Base-by-base conservation (phyloP, 2,888 invertebrate species). In the Pandemis cinnamomeana region DNA sequence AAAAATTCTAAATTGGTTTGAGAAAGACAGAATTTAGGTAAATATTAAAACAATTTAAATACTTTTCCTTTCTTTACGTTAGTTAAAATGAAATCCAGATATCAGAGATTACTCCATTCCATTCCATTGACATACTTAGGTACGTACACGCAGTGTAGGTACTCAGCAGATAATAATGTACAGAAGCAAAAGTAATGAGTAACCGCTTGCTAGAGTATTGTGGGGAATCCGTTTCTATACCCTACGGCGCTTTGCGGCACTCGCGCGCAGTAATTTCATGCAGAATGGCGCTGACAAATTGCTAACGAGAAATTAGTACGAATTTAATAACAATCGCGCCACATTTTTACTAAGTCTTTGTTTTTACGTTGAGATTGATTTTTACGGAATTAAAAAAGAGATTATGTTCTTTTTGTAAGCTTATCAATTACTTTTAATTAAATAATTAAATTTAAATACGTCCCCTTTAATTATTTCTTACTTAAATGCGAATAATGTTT, bases 141-240 rank as follows among this genome's bases (percentile, higher is more conserved):
- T 55, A 55, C 51, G 0, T 44, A 20, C 20, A 20, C 20, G 44
- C 46, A 46, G 15, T 55, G 15, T n/a, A n/a, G n/a, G n/a, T 55
- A 51, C 51, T 20, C 5, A 55, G 15, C 20, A 55, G 53, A 53
- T 53, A 27, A 58, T 44, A 44, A 44, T 48, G 44, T 51, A 62
- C 62, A 53, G 70, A 62, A 53, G 42, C 51, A 42, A 62, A 51
- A 46, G 62, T 70, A 61, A 64, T 64, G 48, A 48, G 46, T 64
- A 48, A 48, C 13, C 48, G 27, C 13, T 64, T 13, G 64, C 27
- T 48, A 55, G 55, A 20, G 42, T 46, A 48, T 63, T 20, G 63
- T 13, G 27, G 51, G 63, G 53, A 71, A 55, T 72, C 60, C 51
- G 69, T 70, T 73, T 73, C 69, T 69, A 72, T 48, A 55, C 62